Percentiles rank a stretch among this genome's conserved stretches.
phyloP scores from a whole-genome alignment of 2,113 vertebrate genomes.

The Turdus rufiventris region DNA sequence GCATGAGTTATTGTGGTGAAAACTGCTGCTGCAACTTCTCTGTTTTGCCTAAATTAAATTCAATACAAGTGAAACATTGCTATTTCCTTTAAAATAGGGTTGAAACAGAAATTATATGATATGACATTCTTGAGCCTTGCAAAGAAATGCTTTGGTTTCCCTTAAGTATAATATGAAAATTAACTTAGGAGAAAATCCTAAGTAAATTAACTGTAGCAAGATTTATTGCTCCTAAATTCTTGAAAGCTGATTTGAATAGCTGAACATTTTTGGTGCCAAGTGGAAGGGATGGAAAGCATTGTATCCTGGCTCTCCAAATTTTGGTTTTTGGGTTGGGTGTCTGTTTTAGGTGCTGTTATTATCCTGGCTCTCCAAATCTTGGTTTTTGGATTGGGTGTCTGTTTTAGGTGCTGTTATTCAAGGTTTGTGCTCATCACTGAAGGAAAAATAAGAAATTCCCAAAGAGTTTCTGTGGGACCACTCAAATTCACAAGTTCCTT shows the following conservation, averaged over 20 bases:
- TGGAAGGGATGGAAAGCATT: not conserved
- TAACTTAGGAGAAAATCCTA: not conserved
- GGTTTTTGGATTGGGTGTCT: not conserved
- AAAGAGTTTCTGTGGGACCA: not conserved
- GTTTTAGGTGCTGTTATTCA: not conserved
- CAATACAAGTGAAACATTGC: not conserved
- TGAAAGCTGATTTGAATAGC: not conserved
- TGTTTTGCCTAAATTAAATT: not conserved
- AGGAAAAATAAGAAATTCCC: not conserved
- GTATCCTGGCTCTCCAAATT: not conserved
- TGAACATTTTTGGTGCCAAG: not conserved
- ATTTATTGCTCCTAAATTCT: not conserved
- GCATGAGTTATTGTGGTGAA: not conserved
- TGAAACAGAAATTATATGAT: not conserved
- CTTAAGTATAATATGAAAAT: not conserved
- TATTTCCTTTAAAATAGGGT: not conserved
- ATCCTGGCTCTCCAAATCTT: no score
- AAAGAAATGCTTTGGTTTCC: not conserved
- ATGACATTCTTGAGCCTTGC: not conserved
- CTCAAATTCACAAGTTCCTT: not conserved
- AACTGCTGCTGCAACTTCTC: not conserved
- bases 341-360: not conserved
- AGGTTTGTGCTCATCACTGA: not conserved
- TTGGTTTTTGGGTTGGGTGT: accelerated
- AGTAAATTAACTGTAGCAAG: not conserved